Evolutionary conservation across 2,113 vertebrate genomes (phyloP), one percentile per base, ranked within the genome.

Genomic region (Aepyceros melampus): DNA sequence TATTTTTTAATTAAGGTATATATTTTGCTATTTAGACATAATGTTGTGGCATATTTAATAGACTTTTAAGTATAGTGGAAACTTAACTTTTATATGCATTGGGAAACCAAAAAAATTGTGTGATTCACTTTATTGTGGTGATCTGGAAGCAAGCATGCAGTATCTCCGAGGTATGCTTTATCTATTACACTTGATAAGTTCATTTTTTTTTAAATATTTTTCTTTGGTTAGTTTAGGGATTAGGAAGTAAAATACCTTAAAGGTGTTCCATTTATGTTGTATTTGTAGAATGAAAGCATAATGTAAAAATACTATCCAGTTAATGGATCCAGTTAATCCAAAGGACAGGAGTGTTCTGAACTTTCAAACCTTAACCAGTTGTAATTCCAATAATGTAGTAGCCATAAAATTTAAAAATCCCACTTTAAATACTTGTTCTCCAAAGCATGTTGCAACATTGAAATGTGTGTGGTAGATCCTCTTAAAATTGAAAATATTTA

Each of bases 211-310:
- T 9, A 88, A 76, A 92, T 55, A 82, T 71, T 82, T 86, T 2
- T 90, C 96, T 84, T 95, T 91, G 43, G 33, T 91, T 97, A 56
- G 79, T 87, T 90, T 89, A 87, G 3, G 23, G 51, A 14, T 96
- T 13, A 29, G 78, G 4, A 85, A 88, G 55, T 89, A 91, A 87
- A 81, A 82, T 82, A 71, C 36, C 8, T 88, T 91, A 45, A 47
- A 82, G 49, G 89, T 88, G 15, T 43, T 81, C 60, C 84, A 6
- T 87, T 96, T 85, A 78, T 82, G 10, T 87, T 89, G 13, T 56
- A 55, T 33, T 84, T 95, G 0, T 49, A 97, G 27, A 47, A 31
- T 56, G 86, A 96, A n/a, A 79, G 47, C 17, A 14, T 84, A 87
- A 27, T 86, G 33, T 87, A 95, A 85, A 91, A 95, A 6, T 92